phyloP scores from a whole-genome alignment of 2,888 invertebrate species.

The Caenorhabditis zanzibari region DNA sequence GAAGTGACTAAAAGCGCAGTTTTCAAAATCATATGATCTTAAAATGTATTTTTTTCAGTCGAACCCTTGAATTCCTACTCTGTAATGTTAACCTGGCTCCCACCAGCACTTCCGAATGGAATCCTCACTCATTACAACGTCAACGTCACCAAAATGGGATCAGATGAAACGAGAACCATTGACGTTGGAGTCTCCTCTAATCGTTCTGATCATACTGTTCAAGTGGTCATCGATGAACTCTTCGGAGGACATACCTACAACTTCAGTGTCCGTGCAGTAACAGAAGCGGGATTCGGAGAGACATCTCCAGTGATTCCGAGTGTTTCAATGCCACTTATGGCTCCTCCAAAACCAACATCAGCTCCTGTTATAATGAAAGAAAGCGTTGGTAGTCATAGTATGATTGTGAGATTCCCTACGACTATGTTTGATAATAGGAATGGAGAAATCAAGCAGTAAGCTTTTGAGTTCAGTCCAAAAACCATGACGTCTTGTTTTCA shows the following conservation, averaged over 20 bases:
- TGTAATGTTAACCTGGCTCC: constrained; percentile 78
- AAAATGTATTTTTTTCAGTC: no score
- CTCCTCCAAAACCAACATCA: constrained; percentile 77
- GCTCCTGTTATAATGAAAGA: constrained; percentile 68
- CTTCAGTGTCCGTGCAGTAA: constrained; percentile 77
- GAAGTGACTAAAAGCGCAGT: no score
- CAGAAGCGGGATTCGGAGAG: constrained; percentile 81
- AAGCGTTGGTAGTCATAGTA: constrained; percentile 60
- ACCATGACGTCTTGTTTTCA: constrained; percentile 12
- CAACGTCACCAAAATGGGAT: constrained; percentile 63
- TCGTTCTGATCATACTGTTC: constrained; percentile 68
- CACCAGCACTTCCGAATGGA: constrained; percentile 81
- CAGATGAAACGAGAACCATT: constrained; percentile 73
- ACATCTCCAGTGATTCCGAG: constrained; percentile 64
- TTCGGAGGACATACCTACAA: constrained; percentile 76
- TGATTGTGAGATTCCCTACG: constrained; percentile 67
- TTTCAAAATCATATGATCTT: no score
- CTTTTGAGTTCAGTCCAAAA: background rate
- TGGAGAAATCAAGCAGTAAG: constrained; percentile 72
- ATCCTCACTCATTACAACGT: constrained; percentile 78
- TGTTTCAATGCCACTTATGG: constrained; percentile 78
- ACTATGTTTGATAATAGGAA: constrained; percentile 72
- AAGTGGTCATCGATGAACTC: constrained; percentile 79
- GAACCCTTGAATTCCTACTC: constrained; percentile 79
- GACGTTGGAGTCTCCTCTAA: constrained; percentile 72